Conservation (phyloP, 1,140 invertebrate species). For the Drosophila carrolli region DNA sequence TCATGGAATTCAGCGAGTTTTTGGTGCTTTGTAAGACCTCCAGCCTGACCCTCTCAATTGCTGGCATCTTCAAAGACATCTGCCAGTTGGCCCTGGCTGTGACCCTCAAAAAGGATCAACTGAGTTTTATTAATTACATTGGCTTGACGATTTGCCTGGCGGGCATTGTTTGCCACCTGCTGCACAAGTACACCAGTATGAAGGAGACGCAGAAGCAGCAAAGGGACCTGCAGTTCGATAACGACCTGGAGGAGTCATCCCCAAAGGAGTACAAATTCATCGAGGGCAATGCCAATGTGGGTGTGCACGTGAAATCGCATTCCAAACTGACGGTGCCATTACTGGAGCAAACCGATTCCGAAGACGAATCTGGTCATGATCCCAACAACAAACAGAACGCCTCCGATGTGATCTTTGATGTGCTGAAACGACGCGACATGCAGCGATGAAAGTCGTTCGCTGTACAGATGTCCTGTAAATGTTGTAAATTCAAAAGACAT, state of each 20-base stretch:
- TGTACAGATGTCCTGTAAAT: slow-evolving; percentile 62
- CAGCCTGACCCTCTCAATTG: slow-evolving; percentile 97
- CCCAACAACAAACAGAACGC: slow-evolving; percentile 64
- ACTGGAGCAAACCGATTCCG: slow-evolving; percentile 76
- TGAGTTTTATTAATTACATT: slow-evolving; percentile 93
- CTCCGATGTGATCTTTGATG: slow-evolving; percentile 84
- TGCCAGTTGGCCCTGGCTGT: slow-evolving; percentile 94
- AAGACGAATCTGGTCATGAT: slow-evolving; percentile 63
- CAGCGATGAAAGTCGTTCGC: slow-evolving; percentile 61
- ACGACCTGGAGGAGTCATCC: slow-evolving; percentile 55
- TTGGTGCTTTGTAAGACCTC: slow-evolving; percentile 97
- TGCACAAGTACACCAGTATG: slow-evolving; percentile 88
- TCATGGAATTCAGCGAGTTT: slow-evolving; percentile 98
- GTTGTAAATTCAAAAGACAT: slow-evolving; percentile 66
- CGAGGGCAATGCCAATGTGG: slow-evolving; percentile 40
- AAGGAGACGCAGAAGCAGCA: slow-evolving; percentile 56
- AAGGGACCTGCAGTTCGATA: slow-evolving; percentile 40
- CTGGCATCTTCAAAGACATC: slow-evolving; percentile 99
- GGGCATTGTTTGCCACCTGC: slow-evolving; percentile 95
- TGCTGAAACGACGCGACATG: slow-evolving; percentile 82
- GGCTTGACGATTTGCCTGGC: slow-evolving; percentile 94
- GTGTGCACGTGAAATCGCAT: slow-evolving; percentile 36
- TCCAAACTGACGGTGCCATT: slow-evolving; percentile 67
- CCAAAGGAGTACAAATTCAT: slow-evolving; percentile 66
- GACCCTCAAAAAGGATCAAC: slow-evolving; percentile 92